phyloP scores from a whole-genome alignment of 2,113 vertebrate genomes.

The Lophotis ruficrista region DNA sequence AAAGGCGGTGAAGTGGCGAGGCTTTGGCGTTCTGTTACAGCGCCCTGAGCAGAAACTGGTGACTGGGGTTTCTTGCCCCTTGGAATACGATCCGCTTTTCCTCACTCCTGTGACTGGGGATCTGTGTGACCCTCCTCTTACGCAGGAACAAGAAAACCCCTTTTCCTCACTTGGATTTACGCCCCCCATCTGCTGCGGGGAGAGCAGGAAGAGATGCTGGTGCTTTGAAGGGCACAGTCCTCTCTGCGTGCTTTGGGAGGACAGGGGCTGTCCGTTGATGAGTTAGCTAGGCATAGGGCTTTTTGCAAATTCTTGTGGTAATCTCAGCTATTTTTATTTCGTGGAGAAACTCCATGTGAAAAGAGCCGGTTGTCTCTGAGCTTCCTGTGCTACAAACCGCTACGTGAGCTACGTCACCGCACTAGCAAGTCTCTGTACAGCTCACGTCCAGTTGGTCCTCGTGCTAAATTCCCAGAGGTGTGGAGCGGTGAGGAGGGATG shows the following conservation, averaged over 20 bases:
- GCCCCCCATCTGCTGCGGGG: neutral
- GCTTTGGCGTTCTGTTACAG: neutral
- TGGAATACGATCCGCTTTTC: rapidly evolving
- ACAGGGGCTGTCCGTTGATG: neutral
- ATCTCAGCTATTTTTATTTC: neutral
- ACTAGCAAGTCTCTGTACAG: neutral
- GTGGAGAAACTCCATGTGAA: neutral
- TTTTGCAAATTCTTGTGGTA: neutral
- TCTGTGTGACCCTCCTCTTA: neutral
- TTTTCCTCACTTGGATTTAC: neutral
- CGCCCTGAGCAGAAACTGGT: neutral
- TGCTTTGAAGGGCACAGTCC: neutral
- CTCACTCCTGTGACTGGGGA: neutral
- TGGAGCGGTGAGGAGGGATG: neutral
- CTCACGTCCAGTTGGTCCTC: neutral
- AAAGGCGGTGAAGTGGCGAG: neutral
- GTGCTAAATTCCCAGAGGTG: neutral
- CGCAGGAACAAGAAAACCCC: neutral
- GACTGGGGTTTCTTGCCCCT: neutral
- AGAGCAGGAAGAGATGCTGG: neutral
- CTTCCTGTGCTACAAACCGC: neutral
- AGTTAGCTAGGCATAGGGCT: rapidly evolving
- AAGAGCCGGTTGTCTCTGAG: neutral
- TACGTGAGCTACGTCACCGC: neutral
- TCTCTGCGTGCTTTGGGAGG: neutral